Conservation (phyloP, 2,797 vertebrate genomes). For the Neosilurus hyrtlii region DNA sequence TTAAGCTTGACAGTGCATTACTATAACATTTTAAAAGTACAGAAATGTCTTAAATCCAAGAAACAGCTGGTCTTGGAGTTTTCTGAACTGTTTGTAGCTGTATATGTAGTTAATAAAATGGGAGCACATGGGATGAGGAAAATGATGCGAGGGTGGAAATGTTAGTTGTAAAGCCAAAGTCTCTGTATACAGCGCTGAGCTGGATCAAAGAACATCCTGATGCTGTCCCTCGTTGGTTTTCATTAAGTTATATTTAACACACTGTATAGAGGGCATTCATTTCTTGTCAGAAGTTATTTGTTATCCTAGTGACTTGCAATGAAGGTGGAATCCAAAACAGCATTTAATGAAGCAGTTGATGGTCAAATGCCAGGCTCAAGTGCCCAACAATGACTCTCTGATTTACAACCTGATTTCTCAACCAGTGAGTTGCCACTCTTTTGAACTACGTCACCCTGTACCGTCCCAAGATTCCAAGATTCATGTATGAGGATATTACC, state of each 20-base stretch:
- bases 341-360: neutral
- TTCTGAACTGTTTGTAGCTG: constrained; percentile 4
- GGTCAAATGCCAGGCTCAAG: neutral
- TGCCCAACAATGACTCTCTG: neutral
- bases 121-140: constrained; percentile 8
- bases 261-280: neutral
- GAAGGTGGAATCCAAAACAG: neutral
- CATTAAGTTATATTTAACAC: neutral
- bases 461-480: neutral
- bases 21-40: neutral
- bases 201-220: constrained; percentile 5
- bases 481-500: neutral
- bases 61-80: constrained; percentile 3
- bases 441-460: neutral
- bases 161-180: neutral
- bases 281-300: constrained; percentile 2
- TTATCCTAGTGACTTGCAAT: neutral
- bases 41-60: constrained; percentile 3
- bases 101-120: constrained; percentile 19
- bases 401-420: neutral
- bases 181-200: neutral
- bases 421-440: neutral
- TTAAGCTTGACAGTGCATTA: neutral
- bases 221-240: neutral
- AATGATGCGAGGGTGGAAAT: neutral